Conservation (phyloP, 2,888 invertebrate species). For the Sclerodermus sp. region DNA sequence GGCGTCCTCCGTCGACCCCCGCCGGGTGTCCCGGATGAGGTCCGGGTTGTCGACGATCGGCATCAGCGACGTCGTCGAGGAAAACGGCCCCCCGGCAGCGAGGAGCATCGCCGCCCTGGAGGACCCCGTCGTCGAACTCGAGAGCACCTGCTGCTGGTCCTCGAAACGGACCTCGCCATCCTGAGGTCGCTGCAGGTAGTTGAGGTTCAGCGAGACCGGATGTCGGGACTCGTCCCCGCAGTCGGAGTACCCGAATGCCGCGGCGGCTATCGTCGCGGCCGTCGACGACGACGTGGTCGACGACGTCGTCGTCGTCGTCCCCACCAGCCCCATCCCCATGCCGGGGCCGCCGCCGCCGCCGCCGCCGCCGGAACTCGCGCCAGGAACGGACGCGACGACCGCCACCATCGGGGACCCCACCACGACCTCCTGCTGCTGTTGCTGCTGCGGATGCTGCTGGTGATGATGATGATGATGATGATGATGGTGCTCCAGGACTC, state of each 20-base stretch:
- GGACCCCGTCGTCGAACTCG: conserved; percentile 39
- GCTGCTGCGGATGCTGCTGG: conserved; percentile 52
- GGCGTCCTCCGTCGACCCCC: conserved; percentile 49
- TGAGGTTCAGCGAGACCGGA: conserved; percentile 46
- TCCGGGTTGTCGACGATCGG: conserved; percentile 82
- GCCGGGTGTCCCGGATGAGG: conserved; percentile 76
- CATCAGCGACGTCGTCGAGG: conserved; percentile 72
- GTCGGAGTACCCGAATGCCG: conserved; percentile 35
- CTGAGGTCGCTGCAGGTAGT: conserved; percentile 48
- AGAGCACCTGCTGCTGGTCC: conserved; percentile 14
- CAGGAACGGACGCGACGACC: conserved; percentile 42
- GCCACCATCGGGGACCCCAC: conserved; percentile 50
- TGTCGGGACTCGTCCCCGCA: not conserved
- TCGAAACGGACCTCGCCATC: too few species aligned
- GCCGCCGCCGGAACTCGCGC: conserved; percentile 52
- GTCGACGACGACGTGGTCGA: conserved; percentile 17
- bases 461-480: conserved; percentile 55
- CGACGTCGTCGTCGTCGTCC: conserved; percentile 44
- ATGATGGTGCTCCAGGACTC: not conserved
- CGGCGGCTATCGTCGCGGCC: conserved; percentile 31
- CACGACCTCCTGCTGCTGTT: not conserved
- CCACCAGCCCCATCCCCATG: conserved; percentile 61
- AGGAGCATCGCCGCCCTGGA: conserved; percentile 8
- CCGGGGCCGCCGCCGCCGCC: conserved; percentile 32
- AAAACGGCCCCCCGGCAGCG: conserved; percentile 63